A percentile compares a stretch with the other conserved stretches of the same genome.
phyloP scores from a whole-genome alignment of 2,888 invertebrate species.

The Eustalomyia histrio region DNA sequence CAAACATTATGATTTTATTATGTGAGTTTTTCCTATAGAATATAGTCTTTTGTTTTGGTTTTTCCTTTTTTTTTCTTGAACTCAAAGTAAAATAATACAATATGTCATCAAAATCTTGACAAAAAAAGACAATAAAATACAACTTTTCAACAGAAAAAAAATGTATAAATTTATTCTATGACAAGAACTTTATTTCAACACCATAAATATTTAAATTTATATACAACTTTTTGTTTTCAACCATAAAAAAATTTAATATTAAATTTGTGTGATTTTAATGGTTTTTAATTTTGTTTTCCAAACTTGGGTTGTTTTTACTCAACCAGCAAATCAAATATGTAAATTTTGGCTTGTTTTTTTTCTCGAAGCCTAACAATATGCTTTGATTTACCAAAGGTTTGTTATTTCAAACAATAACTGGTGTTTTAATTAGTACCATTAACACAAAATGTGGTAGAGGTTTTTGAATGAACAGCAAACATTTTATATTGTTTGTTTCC shows the following conservation, averaged over 20 bases:
- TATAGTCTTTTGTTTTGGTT: conserved; percentile 8
- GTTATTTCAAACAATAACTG: not conserved
- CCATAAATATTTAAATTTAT: conserved; percentile 2
- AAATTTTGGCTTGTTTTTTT: conserved; percentile 1
- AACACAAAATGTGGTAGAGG: not conserved
- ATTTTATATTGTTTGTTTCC: not conserved
- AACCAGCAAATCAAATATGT: conserved; percentile 35
- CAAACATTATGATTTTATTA: conserved; percentile 24
- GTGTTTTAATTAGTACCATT: conserved; percentile 34
- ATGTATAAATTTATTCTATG: not conserved
- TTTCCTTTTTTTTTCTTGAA: not conserved
- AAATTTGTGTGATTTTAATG: conserved; percentile 24
- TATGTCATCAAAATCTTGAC: conserved; percentile 31
- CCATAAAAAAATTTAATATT: not conserved
- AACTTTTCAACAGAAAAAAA: not conserved
- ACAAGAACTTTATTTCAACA: not conserved
- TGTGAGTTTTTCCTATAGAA: not conserved
- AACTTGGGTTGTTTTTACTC: not conserved
- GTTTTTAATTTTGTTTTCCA: conserved; percentile 20
- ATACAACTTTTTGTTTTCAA: not conserved
- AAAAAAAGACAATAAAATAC: not conserved
- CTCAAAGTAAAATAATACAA: conserved; percentile 27
- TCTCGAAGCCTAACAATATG: conserved; percentile 23
- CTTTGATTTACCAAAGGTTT: conserved; percentile 11
- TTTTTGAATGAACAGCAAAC: not conserved